Percentiles rank a stretch among this genome's conserved stretches.
phyloP scores from a whole-genome alignment of 1,140 invertebrate species.

The Brachionus paranguensis region DNA sequence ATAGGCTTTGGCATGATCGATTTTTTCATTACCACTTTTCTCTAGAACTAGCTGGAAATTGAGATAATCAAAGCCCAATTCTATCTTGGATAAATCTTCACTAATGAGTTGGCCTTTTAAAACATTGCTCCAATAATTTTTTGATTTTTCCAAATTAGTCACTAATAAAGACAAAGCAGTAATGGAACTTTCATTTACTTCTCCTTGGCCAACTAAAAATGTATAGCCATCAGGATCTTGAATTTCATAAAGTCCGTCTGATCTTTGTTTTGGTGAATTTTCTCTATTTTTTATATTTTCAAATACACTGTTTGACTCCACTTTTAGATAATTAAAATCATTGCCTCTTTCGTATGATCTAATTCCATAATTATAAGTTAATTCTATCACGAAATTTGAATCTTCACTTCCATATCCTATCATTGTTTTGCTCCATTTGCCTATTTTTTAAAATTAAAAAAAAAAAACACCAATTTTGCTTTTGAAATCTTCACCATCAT shows the following conservation, averaged over 20 bases:
- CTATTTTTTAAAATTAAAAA: slow-evolving; percentile 48
- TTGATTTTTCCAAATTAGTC: slow-evolving; percentile 69
- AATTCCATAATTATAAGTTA: slow-evolving; percentile 95
- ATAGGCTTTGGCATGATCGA: slow-evolving; percentile 83
- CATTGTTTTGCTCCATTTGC: slow-evolving; percentile 98
- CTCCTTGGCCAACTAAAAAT: slow-evolving; percentile 70
- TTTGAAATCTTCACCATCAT: slow-evolving; percentile 37
- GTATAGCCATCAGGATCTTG: slow-evolving; percentile 84
- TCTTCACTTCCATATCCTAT: slow-evolving; percentile 93
- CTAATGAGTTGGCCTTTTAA: not conserved
- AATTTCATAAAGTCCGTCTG: slow-evolving; percentile 61
- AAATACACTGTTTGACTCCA: slow-evolving; percentile 70
- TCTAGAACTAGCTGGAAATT: not conserved
- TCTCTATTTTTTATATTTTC: slow-evolving; percentile 62
- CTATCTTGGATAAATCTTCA: not conserved
- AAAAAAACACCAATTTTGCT: slow-evolving; percentile 70
- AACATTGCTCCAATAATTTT: slow-evolving; percentile 51
- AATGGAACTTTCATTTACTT: slow-evolving; percentile 68
- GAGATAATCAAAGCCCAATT: not conserved
- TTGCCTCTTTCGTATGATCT: slow-evolving; percentile 76
- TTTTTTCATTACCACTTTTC: slow-evolving; percentile 40
- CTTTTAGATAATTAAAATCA: slow-evolving; percentile 75
- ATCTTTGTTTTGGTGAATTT: slow-evolving; percentile 64
- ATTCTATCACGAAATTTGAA: slow-evolving; percentile 86
- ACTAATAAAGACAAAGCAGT: slow-evolving; percentile 71